Evolutionary conservation across 2,113 vertebrate species (phyloP).

Genomic region (Malurus alboscapulatus): DNA sequence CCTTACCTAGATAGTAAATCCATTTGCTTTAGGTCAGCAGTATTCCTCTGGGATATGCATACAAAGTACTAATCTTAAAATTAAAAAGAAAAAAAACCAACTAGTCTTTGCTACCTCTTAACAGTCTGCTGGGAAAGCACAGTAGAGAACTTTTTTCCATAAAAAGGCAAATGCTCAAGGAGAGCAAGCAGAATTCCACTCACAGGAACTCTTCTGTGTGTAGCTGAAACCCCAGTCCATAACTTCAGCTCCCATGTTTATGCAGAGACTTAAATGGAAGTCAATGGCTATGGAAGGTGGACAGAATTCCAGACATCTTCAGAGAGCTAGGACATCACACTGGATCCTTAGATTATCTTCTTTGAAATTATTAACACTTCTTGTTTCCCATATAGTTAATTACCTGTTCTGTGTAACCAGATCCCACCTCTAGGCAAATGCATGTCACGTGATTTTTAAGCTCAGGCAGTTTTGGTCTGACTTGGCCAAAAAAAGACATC

Average conservation of each 20-base stretch:
- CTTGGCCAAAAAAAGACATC: background rate
- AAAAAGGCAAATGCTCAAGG: background rate
- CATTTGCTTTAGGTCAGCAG: background rate
- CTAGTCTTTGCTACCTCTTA: background rate
- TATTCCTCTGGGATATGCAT: background rate
- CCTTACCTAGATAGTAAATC: background rate
- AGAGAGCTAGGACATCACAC: background rate
- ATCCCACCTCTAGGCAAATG: background rate
- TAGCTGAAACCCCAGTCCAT: background rate
- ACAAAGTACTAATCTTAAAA: background rate
- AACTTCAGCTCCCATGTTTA: background rate
- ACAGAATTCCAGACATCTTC: background rate
- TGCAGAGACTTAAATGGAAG: background rate
- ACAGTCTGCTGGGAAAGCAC: background rate
- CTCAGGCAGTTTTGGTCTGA: background rate
- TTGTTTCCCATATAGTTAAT: background rate
- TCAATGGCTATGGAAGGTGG: background rate
- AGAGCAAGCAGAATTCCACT: background rate
- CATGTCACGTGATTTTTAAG: background rate
- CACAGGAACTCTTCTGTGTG: background rate
- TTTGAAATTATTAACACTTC: background rate
- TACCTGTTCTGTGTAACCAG: background rate
- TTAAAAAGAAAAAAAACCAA: background rate
- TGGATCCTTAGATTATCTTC: background rate
- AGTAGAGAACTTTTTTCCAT: background rate